A percentile compares a stretch with the other conserved stretches of the same genome.
These are phyloP conservation scores for Vespertilio murinus DNA, from an alignment of 2,797 vertebrate genomes.

Conservation along the genomic window DNA sequence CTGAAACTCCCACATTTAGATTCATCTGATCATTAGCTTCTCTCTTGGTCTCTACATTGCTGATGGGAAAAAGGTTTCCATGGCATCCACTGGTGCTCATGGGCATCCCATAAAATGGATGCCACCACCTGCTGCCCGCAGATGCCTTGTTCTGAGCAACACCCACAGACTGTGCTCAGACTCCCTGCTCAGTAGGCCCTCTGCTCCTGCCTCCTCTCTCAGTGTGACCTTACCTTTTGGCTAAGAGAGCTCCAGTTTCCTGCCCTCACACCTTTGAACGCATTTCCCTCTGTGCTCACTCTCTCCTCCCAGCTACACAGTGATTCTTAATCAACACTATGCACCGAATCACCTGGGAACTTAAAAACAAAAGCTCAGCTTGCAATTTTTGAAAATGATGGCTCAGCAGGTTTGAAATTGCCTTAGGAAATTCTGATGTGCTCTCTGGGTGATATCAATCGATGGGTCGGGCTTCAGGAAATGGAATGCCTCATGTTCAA, in stretches of 20 bases:
- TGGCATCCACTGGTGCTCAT: background rate
- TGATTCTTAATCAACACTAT: background rate
- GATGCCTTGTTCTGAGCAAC: background rate
- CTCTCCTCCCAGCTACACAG: background rate
- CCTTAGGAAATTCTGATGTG: background rate
- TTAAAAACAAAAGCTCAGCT: background rate
- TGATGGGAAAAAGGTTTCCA: background rate
- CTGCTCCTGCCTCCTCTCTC: background rate
- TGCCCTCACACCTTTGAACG: background rate
- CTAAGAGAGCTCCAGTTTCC: background rate
- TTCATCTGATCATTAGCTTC: constrained; percentile 3
- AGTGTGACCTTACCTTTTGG: background rate
- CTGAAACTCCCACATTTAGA: background rate
- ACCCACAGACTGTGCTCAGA: background rate
- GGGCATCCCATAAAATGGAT: background rate
- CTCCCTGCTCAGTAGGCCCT: background rate
- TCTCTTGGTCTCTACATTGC: background rate
- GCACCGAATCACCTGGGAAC: background rate
- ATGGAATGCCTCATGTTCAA: background rate
- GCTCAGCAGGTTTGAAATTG: background rate
- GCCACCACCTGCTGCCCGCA: background rate
- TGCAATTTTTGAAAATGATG: background rate
- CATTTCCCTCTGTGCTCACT: background rate
- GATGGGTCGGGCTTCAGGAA: background rate
- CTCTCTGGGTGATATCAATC: background rate